phyloP scores from a whole-genome alignment of 2,113 vertebrate genomes.

The Saguinus imperator region DNA sequence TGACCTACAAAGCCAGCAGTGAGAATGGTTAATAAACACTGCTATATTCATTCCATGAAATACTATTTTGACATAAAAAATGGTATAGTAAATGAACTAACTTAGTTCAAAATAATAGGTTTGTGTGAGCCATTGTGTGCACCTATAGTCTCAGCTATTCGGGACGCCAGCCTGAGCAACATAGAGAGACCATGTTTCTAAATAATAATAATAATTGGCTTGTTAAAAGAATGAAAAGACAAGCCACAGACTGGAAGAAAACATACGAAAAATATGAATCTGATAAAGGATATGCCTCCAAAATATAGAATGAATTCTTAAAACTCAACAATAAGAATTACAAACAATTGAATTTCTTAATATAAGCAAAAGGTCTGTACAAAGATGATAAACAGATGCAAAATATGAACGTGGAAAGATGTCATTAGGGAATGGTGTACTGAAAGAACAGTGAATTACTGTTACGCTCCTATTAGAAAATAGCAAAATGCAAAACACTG shows the following conservation, averaged over 20 bases:
- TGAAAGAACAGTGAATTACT: not conserved
- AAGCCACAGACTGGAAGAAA: not conserved
- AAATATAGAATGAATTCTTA: not conserved
- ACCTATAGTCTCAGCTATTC: not conserved
- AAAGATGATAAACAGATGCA: not conserved
- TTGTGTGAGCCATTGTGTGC: not conserved
- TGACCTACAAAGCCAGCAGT: not conserved
- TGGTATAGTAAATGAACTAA: not conserved
- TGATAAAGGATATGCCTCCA: not conserved
- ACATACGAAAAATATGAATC: not conserved
- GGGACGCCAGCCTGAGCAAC: not conserved
- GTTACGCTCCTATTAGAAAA: not conserved
- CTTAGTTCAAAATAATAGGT: not conserved
- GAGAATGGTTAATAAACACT: not conserved
- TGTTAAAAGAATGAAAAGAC: not conserved
- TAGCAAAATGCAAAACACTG: not conserved
- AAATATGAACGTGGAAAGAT: not conserved
- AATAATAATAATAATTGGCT: not conserved
- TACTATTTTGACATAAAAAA: not conserved
- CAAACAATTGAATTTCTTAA: not conserved
- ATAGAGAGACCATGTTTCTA: not conserved
- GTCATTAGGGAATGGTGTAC: not conserved
- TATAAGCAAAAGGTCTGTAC: not conserved
- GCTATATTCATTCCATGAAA: not conserved
- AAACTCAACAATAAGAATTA: not conserved